phyloP scores from a whole-genome alignment of 1,140 invertebrate species.

The Cydia amplana region DNA sequence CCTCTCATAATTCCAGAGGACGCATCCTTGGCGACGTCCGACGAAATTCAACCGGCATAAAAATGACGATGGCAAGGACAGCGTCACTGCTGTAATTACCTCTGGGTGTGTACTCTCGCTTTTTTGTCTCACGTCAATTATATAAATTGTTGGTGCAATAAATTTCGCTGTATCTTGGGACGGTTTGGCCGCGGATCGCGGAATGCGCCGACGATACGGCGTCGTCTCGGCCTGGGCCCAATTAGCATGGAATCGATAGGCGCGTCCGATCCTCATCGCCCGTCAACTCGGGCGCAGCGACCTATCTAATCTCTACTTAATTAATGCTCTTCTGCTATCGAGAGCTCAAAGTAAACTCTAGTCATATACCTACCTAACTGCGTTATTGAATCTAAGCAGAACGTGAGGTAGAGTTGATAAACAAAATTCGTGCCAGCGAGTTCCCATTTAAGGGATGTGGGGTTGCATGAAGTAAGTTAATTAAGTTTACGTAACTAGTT shows the following conservation, averaged over 20 bases:
- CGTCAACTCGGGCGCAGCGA: slow-evolving; percentile 68
- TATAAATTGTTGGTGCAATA: slow-evolving; percentile 79
- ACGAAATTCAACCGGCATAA: slow-evolving; percentile 66
- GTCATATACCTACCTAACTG: slow-evolving; percentile 10
- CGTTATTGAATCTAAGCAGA: background rate
- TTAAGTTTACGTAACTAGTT: background rate
- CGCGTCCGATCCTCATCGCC: slow-evolving; percentile 67
- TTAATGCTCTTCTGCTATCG: slow-evolving; percentile 66
- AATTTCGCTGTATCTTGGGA: slow-evolving; percentile 74
- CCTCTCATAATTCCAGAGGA: slow-evolving; percentile 72
- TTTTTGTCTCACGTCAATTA: slow-evolving; percentile 78
- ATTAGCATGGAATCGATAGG: slow-evolving; percentile 77
- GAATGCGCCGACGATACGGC: slow-evolving; percentile 70
- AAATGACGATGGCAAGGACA: slow-evolving; percentile 64
- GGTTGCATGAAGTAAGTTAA: background rate
- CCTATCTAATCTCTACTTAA: slow-evolving; percentile 77
- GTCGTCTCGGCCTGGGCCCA: slow-evolving; percentile 58
- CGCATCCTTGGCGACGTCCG: slow-evolving; percentile 62
- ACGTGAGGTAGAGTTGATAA: background rate
- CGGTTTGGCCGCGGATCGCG: slow-evolving; percentile 48
- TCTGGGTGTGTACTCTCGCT: slow-evolving; percentile 73
- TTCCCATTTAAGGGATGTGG: background rate
- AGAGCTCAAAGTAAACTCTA: slow-evolving; percentile 39
- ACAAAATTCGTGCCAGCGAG: background rate
- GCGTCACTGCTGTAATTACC: slow-evolving; percentile 66